These are phyloP conservation scores for Philotrypesis tridentata DNA, from an alignment of 1,140 invertebrate genomes.

Conservation along the genomic window DNA sequence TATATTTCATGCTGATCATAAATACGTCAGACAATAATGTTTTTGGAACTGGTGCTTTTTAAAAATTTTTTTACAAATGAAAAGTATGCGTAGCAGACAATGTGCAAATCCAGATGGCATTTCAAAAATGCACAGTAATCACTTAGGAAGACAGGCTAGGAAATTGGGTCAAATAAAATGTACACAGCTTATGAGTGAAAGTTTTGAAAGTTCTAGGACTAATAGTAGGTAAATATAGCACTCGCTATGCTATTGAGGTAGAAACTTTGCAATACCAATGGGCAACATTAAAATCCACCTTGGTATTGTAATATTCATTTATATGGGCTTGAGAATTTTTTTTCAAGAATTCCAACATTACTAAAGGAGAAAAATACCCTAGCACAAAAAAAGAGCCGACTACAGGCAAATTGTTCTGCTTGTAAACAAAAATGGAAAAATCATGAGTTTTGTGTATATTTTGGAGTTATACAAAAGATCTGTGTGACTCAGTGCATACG, in stretches of 20 bases:
- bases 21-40: not conserved
- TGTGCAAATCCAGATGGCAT: slow-evolving; percentile 33
- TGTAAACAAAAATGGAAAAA: slow-evolving; percentile 4
- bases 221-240: slow-evolving; percentile 32
- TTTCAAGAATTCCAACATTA: not conserved
- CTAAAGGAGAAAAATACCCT: not conserved
- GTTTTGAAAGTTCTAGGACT: slow-evolving; percentile 57
- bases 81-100: slow-evolving; percentile 1
- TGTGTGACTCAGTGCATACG: slow-evolving; percentile 21
- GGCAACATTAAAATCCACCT: not conserved
- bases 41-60: not conserved
- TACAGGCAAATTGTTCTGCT: not conserved
- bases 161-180: slow-evolving; percentile 59
- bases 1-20: not conserved
- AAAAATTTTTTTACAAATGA: slow-evolving; percentile 11
- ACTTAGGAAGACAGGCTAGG: slow-evolving; percentile 33
- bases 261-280: slow-evolving; percentile 29
- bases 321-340: not conserved
- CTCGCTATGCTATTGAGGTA: slow-evolving; percentile 13
- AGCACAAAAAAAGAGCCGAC: not conserved
- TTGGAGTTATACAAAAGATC: slow-evolving; percentile 13
- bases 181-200: slow-evolving; percentile 56
- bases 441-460: slow-evolving; percentile 20
- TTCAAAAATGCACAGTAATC: slow-evolving; percentile 42
- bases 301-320: not conserved